A percentile compares a stretch with the other conserved stretches of the same genome.
Conservation (phyloP, 2,888 invertebrate species). For the Enoplolaimus lenunculus region DNA sequence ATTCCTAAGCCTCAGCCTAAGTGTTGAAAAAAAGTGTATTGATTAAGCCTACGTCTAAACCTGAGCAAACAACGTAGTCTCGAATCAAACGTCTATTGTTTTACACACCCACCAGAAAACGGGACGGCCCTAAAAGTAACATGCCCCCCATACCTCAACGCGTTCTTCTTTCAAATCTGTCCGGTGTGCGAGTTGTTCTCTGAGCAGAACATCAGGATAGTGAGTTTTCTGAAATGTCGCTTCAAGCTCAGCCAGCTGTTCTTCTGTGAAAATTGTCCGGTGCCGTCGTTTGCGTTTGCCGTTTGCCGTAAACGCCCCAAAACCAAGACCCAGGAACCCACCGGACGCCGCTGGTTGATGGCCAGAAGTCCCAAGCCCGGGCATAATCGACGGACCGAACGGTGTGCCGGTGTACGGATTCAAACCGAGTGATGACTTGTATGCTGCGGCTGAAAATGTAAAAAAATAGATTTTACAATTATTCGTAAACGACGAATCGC, state of each 20-base stretch:
- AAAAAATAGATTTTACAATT: no score
- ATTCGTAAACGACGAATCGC: no score
- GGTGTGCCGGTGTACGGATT: constrained; percentile 28
- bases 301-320: not conserved
- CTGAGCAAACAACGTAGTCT: no score
- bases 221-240: constrained; percentile 93
- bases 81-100: no score
- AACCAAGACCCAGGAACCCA: not conserved
- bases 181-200: constrained; percentile 86
- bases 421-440: constrained; percentile 25
- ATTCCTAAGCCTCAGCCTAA: no score
- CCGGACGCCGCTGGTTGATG: not conserved
- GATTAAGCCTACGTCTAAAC: no score
- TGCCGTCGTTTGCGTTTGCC: constrained; percentile 79
- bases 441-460: constrained; percentile 23
- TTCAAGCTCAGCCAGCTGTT: constrained; percentile 86
- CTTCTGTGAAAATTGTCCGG: constrained; percentile 95
- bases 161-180: constrained; percentile 95
- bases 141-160: constrained; percentile 80
- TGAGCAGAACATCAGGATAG: constrained; percentile 59
- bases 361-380: not conserved
- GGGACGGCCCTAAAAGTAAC: no score
- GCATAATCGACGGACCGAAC: constrained; percentile 30
- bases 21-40: no score
- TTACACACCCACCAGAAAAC: no score